Evolutionary conservation across 2,113 vertebrate species (phyloP), one percentile per base, ranked within the genome.

Genomic region (Telmatochromis brachygnathus): DNA sequence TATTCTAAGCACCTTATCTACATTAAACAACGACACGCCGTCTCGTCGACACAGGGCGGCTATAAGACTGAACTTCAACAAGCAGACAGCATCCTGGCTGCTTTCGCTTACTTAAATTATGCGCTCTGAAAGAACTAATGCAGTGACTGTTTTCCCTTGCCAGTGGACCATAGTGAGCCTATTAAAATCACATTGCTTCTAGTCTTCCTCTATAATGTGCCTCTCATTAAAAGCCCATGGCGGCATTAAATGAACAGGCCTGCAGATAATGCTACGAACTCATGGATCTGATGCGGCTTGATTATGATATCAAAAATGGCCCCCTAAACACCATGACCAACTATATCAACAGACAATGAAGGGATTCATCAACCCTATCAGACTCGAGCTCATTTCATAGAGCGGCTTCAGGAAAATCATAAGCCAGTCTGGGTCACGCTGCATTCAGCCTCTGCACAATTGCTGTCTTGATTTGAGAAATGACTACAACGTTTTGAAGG

Each of bases 1-100:
- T 90, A 94, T 96, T 96, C 94, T 86, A 82, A 90, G 90, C 58
- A 88, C 84, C 91, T 95, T 91, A 94, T 94, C 92, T 88, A 85
- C 93, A 90, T 79, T 82, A 86, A 86, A 83, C 88, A 89, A 82
- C 56, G 87, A 89, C 86, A 58, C 60, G 89, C 47, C 82, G 51
- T 87, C 68, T 84, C 42, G 42, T 79, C 60, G 35, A 86, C 62
- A 30, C 47, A 2, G 65, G 42, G 33, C 53, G n/a, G 83, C 75
- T 68, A 26, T 58, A 53, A 86, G 85, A 80, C 88, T 79, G 85
- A 94, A 90, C 91, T 84, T 60, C n/a, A n/a, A 90, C 87, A 68
- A 87, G 87, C 87, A 88, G 84, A 79, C 87, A 82, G 51, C 89
- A 79, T 62, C 82, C 65, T 15, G 4, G 70, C 89, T 93, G 28